Base-by-base conservation (phyloP, 1,140 invertebrate species). In the Ips typographus region DNA sequence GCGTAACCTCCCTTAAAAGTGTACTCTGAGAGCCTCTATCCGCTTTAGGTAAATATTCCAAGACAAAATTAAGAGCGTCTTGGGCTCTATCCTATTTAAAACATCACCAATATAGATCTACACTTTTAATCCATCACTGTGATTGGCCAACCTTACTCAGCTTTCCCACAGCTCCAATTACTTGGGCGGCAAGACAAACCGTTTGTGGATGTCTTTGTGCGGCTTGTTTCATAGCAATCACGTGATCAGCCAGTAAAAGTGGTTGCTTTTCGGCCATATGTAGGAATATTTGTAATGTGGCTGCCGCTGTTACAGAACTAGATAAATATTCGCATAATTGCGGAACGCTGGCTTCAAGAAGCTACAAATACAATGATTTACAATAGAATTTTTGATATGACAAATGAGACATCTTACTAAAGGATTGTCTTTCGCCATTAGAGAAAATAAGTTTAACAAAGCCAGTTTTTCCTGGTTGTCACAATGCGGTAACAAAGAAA, bases 381-480 rank as follows among this genome's bases (percentile, higher is more conserved):
- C 7, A n/a, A 41, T 40, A 40, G 57, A 59, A 40, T 56, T 39
- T 39, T 8, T 37, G 37, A 55, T 5, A 55, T 4, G 7, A 40
- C 1, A 3, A 40, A 2, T 59, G 40, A n/a, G 6, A 40, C 2
- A 7, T 40, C 40, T 59, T 59, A 92, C 91, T 51, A 87, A 85
- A 7, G 93, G 90, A 75, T 92, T 89, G 70, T 90, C 86, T 71
- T 89, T 90, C 1, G 92, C 93, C 53, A 96, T 91, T 61, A 92
- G 84, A 44, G 88, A 86, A 78, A 94, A 93, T 40, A 96, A 82
- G 72, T 90, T 87, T 39, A 96, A 84, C 1, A 97, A 82, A 5
- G 91, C 91, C 71, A 91, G 84, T 80, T 92, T 92, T 81, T 96
- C 94, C 70, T 90, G 86, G 55, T 88, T 85, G 78, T 94, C 92